Conservation (phyloP, 2,888 invertebrate genomes). For the Leptinotarsa rubiginosa region DNA sequence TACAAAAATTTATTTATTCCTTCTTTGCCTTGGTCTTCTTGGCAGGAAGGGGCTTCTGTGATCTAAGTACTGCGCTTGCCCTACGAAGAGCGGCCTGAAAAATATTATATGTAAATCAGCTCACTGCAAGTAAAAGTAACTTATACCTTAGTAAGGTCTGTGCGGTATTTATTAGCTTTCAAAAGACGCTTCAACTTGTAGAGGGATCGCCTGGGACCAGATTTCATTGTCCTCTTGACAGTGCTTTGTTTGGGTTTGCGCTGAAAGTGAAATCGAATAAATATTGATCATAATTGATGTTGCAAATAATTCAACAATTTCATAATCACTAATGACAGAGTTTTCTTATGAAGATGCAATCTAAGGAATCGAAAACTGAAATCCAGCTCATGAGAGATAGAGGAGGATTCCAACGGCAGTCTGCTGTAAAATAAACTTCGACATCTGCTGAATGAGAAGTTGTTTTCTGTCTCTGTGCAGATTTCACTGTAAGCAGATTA, state of each 20-base stretch:
- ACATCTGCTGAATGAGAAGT: too few relatives aligned
- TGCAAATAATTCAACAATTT: background rate
- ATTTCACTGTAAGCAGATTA: too few relatives aligned
- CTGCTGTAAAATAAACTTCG: too few relatives aligned
- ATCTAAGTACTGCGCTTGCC: constrained; percentile 92
- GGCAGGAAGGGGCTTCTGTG: constrained; percentile 87
- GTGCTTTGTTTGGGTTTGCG: constrained; percentile 84
- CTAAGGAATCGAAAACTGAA: too few relatives aligned
- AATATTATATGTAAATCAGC: constrained; percentile 31
- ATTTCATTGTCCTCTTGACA: constrained; percentile 85
- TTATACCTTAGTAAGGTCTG: constrained; percentile 83
- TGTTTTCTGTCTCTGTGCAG: too few relatives aligned
- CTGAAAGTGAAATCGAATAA: constrained; percentile 55
- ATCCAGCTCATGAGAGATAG: too few relatives aligned
- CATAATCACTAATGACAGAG: background rate
- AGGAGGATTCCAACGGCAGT: too few relatives aligned
- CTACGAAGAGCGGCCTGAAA: constrained; percentile 86
- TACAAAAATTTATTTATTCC: constrained; percentile 72
- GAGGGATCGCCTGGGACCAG: constrained; percentile 88
- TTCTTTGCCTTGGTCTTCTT: constrained; percentile 86
- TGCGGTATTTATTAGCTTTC: constrained; percentile 86
- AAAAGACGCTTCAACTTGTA: constrained; percentile 86
- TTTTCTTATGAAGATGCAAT: too few relatives aligned
- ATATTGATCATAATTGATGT: background rate
- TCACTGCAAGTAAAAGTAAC: background rate